Evolutionary conservation across 2,888 invertebrate species (phyloP).

Genomic region (Cantharis rustica): DNA sequence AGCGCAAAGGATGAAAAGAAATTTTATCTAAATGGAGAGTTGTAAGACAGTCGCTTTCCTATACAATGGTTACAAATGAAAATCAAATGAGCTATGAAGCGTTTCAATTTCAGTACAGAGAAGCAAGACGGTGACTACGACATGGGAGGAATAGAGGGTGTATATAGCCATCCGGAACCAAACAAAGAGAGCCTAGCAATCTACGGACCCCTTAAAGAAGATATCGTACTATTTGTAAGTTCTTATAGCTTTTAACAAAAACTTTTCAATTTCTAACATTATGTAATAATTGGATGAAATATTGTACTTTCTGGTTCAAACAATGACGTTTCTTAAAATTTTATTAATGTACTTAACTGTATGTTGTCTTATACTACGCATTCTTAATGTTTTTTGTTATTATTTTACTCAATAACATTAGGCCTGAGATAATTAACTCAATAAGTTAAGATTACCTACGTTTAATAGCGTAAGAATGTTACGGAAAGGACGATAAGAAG

Average conservation of each 20-base stretch:
- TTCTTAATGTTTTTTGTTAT: slow-evolving; percentile 16
- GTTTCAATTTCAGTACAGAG: slow-evolving; percentile 43
- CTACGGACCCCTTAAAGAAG: slow-evolving; percentile 65
- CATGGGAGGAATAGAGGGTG: slow-evolving; percentile 57
- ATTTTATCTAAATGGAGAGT: slow-evolving; percentile 67
- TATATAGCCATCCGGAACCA: slow-evolving; percentile 59
- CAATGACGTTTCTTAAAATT: slow-evolving; percentile 2
- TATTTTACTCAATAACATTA: slow-evolving; percentile 29
- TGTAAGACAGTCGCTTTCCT: slow-evolving; percentile 54
- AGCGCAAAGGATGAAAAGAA: slow-evolving; percentile 56
- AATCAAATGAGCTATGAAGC: slow-evolving; percentile 24
- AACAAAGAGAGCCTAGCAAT: slow-evolving; percentile 64
- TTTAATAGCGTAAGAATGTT: slow-evolving; percentile 23
- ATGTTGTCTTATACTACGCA: slow-evolving; percentile 12
- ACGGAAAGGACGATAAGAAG: slow-evolving; percentile 22
- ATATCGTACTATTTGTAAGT: slow-evolving; percentile 65
- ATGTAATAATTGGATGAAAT: slow-evolving; percentile 12
- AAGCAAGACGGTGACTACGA: slow-evolving; percentile 54
- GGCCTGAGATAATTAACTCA: slow-evolving; percentile 30
- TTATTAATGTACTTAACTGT: slow-evolving; percentile 4
- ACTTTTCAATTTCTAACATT: slow-evolving; percentile 18
- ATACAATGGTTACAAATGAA: slow-evolving; percentile 21
- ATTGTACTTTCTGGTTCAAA: slow-evolving; percentile 9
- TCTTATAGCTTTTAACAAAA: slow-evolving; percentile 15
- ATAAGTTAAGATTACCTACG: slow-evolving; percentile 31